Percentiles rank a stretch among this genome's conserved stretches.
These are phyloP conservation scores for Centrocercus urophasianus DNA, from an alignment of 2,113 vertebrate species.

Conservation along the genomic window DNA sequence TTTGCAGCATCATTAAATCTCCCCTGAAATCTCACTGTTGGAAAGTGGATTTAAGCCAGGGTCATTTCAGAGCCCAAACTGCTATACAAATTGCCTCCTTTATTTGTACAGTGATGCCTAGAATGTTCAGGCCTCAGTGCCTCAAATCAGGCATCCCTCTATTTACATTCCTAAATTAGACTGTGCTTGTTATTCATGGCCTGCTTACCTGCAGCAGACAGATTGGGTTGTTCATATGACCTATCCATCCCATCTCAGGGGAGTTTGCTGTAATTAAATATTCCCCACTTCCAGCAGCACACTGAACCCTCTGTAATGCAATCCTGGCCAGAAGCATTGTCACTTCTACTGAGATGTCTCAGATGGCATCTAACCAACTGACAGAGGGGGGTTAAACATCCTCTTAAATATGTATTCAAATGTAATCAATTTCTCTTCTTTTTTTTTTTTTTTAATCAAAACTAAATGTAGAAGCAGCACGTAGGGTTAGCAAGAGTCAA, in stretches of 20 bases:
- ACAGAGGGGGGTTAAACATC: background rate
- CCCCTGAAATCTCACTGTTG: background rate
- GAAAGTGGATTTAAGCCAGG: slow-evolving; percentile 24
- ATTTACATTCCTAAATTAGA: slow-evolving; percentile 36
- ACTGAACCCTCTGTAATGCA: background rate
- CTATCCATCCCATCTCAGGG: background rate
- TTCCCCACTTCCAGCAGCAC: background rate
- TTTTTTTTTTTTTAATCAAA: background rate
- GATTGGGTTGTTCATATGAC: background rate
- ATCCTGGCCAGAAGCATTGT: background rate
- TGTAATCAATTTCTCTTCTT: background rate
- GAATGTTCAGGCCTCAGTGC: background rate
- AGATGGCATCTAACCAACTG: background rate
- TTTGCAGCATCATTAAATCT: slow-evolving; percentile 52
- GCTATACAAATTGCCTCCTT: slow-evolving; percentile 12
- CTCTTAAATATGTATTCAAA: background rate
- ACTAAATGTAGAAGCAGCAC: background rate
- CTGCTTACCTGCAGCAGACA: background rate
- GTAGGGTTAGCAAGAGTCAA: background rate
- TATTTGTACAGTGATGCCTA: background rate
- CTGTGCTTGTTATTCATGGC: background rate
- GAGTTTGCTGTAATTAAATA: background rate
- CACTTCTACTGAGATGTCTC: background rate
- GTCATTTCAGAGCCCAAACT: slow-evolving; percentile 11
- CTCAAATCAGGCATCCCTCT: slow-evolving; percentile 1